Conservation (phyloP, 2,888 invertebrate species). For the Syrphus vitripennis region DNA sequence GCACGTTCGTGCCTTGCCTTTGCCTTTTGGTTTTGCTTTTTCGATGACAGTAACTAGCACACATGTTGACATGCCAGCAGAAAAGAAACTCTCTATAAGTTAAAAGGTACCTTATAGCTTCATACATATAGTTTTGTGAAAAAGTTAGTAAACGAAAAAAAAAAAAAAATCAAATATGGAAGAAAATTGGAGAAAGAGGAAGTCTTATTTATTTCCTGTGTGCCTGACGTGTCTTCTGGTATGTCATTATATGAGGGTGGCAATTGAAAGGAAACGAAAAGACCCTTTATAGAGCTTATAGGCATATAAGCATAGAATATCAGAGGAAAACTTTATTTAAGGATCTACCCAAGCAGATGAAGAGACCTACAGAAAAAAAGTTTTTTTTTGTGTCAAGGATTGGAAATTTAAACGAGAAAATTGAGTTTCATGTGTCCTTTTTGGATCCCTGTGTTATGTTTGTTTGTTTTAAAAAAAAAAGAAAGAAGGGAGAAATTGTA, state of each 20-base stretch:
- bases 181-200: too few species aligned
- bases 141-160: slow-evolving; percentile 12
- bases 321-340: slow-evolving; percentile 37
- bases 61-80: slow-evolving; percentile 57
- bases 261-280: slow-evolving; percentile 40
- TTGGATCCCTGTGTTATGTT: not conserved
- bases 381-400: slow-evolving; percentile 13
- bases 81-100: not conserved
- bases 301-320: slow-evolving; percentile 2
- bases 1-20: slow-evolving; percentile 45
- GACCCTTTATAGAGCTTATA: not conserved
- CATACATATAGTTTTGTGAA: slow-evolving; percentile 9
- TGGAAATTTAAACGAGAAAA: slow-evolving; percentile 62
- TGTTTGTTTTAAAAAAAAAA: not conserved
- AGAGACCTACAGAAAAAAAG: not conserved
- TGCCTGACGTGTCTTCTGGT: slow-evolving; percentile 29
- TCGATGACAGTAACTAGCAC: slow-evolving; percentile 61
- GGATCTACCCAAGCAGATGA: not conserved
- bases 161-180: slow-evolving; percentile 5
- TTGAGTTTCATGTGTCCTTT: slow-evolving; percentile 49
- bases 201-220: slow-evolving; percentile 68
- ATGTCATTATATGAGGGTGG: slow-evolving; percentile 61
- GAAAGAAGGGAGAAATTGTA: not conserved
- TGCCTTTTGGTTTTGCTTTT: slow-evolving; percentile 25
- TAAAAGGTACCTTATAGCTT: not conserved